phyloP scores from a whole-genome alignment of 2,113 vertebrate genomes.

The Oophaga pumilio region DNA sequence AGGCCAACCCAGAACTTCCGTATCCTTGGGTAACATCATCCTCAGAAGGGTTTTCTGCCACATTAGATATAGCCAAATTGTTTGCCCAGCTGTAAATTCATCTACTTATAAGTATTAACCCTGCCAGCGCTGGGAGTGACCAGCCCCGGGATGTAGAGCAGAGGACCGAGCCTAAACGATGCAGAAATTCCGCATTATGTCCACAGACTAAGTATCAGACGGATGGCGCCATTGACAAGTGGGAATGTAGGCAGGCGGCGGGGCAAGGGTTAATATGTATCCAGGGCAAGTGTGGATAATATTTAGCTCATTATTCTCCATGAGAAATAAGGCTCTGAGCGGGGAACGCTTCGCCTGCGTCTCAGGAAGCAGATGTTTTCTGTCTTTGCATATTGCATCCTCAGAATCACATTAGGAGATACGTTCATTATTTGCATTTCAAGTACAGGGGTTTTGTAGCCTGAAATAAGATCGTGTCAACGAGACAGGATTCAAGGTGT shows the following conservation, averaged over 20 bases:
- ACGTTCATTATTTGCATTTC: neutral
- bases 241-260: neutral
- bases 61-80: slow-evolving; percentile 59
- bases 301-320: slow-evolving; percentile 23
- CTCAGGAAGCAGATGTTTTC: slow-evolving; percentile 36
- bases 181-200: neutral
- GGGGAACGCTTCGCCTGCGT: neutral
- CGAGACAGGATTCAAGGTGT: neutral
- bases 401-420: neutral
- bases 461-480: neutral
- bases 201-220: neutral
- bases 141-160: neutral
- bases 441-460: neutral
- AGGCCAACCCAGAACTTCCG: slow-evolving; percentile 61
- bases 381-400: slow-evolving; percentile 22
- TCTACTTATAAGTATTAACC: slow-evolving; percentile 31
- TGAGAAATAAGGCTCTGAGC: slow-evolving; percentile 1
- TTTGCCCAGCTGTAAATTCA: slow-evolving; percentile 40
- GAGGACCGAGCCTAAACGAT: neutral
- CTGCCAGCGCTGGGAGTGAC: neutral
- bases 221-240: neutral
- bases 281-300: slow-evolving; percentile 31
- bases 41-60: slow-evolving; percentile 49
- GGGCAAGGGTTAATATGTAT: slow-evolving; percentile 22
- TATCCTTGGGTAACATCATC: slow-evolving; percentile 63